A percentile compares a stretch with the other conserved stretches of the same genome.
phyloP scores from a whole-genome alignment of 2,797 vertebrate species.

The Ammospiza maritima region DNA sequence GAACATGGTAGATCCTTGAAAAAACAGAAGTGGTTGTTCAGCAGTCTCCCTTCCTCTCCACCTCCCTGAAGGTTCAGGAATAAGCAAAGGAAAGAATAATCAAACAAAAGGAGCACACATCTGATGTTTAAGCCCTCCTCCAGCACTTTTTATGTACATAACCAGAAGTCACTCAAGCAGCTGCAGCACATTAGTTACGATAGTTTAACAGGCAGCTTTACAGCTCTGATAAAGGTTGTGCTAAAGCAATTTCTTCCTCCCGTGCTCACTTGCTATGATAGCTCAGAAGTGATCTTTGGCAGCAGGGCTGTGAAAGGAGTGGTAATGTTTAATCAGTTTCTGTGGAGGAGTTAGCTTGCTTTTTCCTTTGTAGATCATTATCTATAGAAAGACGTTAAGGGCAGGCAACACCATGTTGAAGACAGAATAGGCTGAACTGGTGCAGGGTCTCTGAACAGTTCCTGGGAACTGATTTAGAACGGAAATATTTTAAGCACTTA shows the following conservation, averaged over 20 bases:
- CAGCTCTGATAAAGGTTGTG: constrained; percentile 59
- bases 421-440: constrained; percentile 74
- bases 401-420: constrained; percentile 80
- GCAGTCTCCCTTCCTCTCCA: not conserved
- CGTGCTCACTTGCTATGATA: constrained; percentile 61
- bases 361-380: constrained; percentile 75
- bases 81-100: constrained; percentile 58
- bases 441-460: constrained; percentile 30
- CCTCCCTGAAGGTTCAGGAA: constrained; percentile 45
- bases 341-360: constrained; percentile 67
- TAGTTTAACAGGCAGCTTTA: constrained; percentile 76
- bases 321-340: constrained; percentile 75
- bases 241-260: constrained; percentile 60
- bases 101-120: constrained; percentile 45
- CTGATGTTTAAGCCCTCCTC: constrained; percentile 73
- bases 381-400: constrained; percentile 63
- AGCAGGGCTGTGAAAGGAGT: constrained; percentile 60
- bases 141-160: constrained; percentile 74
- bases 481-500: constrained; percentile 1
- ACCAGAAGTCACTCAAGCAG: constrained; percentile 76
- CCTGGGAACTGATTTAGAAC: not conserved
- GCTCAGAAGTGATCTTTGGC: constrained; percentile 72
- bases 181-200: constrained; percentile 79
- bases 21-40: constrained; percentile 40
- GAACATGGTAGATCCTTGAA: not conserved